Base-by-base conservation (phyloP, 2,797 vertebrate genomes). In the Acanthornis magna region DNA sequence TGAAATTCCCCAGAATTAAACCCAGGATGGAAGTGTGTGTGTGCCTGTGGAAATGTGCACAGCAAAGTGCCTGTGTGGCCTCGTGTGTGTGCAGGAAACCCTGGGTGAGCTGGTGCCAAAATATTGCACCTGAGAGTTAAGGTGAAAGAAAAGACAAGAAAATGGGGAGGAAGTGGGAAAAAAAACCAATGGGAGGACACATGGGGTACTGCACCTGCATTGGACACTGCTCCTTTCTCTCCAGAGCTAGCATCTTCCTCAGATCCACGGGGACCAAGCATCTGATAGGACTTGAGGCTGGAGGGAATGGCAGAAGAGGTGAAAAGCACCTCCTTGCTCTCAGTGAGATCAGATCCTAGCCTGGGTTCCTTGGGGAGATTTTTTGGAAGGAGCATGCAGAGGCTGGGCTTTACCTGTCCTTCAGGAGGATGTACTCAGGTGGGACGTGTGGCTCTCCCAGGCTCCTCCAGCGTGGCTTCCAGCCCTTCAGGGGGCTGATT, bases 381-480 rank as follows among this genome's bases (percentile, higher is more conserved):
- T 65, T 71, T 25, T 23, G 9, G 13, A 13, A 42, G n/a, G 38
- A 8, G 20, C 25, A 4, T 0, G 4, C 27, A n/a, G 12, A 51
- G 78, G 72, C 0, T 3, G 29, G 2, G 13, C 9, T 47, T 95
- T 57, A 99, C 99, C 98, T 98, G 89, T 99, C 98, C 92, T 92
- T 97, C 18, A 97, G 97, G 75, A 98, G 97, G 48, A 97, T 36
- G 79, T 97, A 98, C 53, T 98, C 98, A 2, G 97, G 72, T 4
- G 98, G 98, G 94, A 98, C 38, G 43, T 97, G 95, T 7, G 98
- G 98, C 87, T 98, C 98, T 2, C 98, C 98, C 38, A 99, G 96
- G 74, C 98, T 98, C 86, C 98, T 98, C 99, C 99, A 99, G 36
- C 93, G 98, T 62, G 99, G 98, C 83, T 98, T 98, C 88, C 96